Base-by-base conservation (phyloP, 2,888 invertebrate genomes). In the Malthinus seriepunctatus region DNA sequence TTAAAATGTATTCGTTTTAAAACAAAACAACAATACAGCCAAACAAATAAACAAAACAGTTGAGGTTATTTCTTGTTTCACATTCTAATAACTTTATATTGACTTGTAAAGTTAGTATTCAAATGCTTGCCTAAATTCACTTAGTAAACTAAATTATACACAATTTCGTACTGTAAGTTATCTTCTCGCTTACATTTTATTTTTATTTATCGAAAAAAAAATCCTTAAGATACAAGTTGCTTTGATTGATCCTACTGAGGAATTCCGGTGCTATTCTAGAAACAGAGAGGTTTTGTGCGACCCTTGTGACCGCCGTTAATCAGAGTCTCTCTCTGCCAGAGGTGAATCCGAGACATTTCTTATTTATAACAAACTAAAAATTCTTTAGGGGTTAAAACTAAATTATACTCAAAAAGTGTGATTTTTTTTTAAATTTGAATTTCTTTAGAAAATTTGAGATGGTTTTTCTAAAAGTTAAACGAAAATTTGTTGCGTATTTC, bases 221-320 rank as follows among this genome's bases (percentile, higher is more conserved):
- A 68, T 70, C 23, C 39, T 15, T 42, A 66, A 66, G 69, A 70
- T 70, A 66, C 65, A 54, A 62, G 56, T 67, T 64, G 54, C 65
- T 64, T 67, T 70, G 70, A 70, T 70, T 71, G 69, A 66, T 67
- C 65, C 62, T 56, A 65, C 63, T 60, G 63, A 66, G 67, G 68
- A 68, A 67, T 67, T 67, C 66, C 67, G 62, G 63, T 62, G 58
- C 63, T 65, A 64, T 65, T 65, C 60, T 62, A 62, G 56, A 62
- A 42, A 62, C 63, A 48, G 60, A 51, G 54, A 66, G 65, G 66
- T 69, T 68, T 69, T 69, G 67, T 61, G 50, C 67, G 64, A 67
- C 64, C 65, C 60, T 64, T 61, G 59, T 63, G 59, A 61, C 63
- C 51, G 62, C 65, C 63, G 67, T 68, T 68, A 68, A 68, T 68